Evolutionary conservation across 2,888 invertebrate genomes (phyloP), one percentile per base, ranked within the genome.

Genomic region (Platycheirus albimanus): DNA sequence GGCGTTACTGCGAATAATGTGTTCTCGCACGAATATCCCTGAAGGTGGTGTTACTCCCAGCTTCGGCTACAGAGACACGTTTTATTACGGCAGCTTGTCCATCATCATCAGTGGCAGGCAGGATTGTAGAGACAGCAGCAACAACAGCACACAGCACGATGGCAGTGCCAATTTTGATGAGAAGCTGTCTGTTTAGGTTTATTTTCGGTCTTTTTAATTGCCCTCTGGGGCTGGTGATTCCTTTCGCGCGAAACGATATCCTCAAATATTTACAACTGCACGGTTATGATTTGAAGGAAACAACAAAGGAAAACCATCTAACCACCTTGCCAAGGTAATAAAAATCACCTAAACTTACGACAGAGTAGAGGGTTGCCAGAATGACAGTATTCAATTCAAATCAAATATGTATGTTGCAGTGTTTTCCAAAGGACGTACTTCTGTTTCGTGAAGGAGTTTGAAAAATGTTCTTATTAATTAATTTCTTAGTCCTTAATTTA

Each of bases 1-100:
- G 83, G 72, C 78, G 83, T 78, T 83, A 74, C 83, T 72, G 83
- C 83, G 83, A 83, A 77, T 83, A 78, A 83, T 77, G 74, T 74
- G 78, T 83, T 78, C 78, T 83, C 72, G 78, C 83, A 83, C 83
- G 83, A 77, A 78, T 69, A 78, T 78, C 67, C 78, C 77, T 78
- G 49, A 78, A 83, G 78, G 78, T 69, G 78, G 63, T 78, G 78
- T 78, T 58, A 41, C 72, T 69, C 83, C 51, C 83, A 76, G 61
- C 38, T 13, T 41, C 38, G 38, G n/a, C 51, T 33, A 66, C 72
- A 83, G 69, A 69, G 78, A 78, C 77, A 72, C 71, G 69, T 78
- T 83, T 71, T 71, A 83, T 72, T 69, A 69, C 67, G 47, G 72
- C 72, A 83, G 78, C 83, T 74, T 77, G 78, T 78, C 72, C 83